Base-by-base conservation (phyloP, 2,797 vertebrate genomes). In the Pitangus sulphuratus region DNA sequence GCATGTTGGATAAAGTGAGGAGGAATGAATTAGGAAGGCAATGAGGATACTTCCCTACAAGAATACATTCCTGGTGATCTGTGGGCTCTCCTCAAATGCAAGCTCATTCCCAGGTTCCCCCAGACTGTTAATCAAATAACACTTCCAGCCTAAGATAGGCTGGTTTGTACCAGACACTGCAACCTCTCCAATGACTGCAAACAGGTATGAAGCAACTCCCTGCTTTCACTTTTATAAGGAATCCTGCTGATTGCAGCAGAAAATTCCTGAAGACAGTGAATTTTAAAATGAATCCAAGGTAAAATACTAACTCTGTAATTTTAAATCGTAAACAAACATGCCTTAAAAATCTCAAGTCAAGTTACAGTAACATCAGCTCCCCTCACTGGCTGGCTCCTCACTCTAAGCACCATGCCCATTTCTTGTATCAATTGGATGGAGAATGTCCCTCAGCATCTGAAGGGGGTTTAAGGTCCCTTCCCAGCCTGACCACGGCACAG, bases 381-480 rank as follows among this genome's bases (percentile, higher is more conserved):
- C 26, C 33, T 76, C 12, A 3, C 39, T 26, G 65, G 30, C 51
- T 12, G 2, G 44, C 33, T 83, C 37, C 51, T 66, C 12, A 2
- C 37, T 53, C 40, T 28, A 15, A 54, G 40, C 33, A 66, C n/a
- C 12, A 47, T 35, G 6, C 7, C 21, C 2, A 22, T 39, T 76
- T 50, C 62, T 42, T n/a, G 4, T 15, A 13, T 12, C 0, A 0
- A 3, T 2, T 28, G 54, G 33, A 35, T 28, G 22, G 6, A 9
- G 3, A 77, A 60, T 2, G 16, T 44, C 47, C 62, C 71, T 77
- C 0, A 3, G 48, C 30, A 82, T 30, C 66, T 68, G 25, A 70
- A 42, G 4, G 9, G 17, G 21, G 1, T 44, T 89, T 71, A 62
- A 83, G 26, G 68, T 77, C 33, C 58, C 74, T 69, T 40, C 72